Evolutionary conservation across 2,888 invertebrate species (phyloP), one percentile per base, ranked within the genome.

Genomic region (Lasioglossum figueresi): DNA sequence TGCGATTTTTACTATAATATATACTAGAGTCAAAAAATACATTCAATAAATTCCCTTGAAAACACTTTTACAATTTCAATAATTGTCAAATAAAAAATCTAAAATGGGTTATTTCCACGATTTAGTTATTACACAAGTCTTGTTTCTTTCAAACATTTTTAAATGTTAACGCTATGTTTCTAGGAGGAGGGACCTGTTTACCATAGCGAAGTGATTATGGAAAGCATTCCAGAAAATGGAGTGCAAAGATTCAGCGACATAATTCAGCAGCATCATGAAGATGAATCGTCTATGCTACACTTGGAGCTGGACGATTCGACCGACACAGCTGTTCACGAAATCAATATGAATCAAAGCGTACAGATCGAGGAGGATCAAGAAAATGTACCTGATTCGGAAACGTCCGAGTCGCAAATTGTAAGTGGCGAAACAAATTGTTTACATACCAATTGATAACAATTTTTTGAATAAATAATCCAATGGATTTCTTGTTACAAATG

Each of bases 381-480:
- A 73, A 91, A 83, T 52, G 92, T 94, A 37, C 93, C 93, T 23
- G 93, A 93, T 84, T 83, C 93, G 73, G 93, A 93, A 74, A 91
- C 92, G 40, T 91, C 93, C 48, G 91, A 91, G n/a, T 92, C 92
- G 66, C 92, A 92, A 40, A 92, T 93, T 83, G 94, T 95, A 86
- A 93, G 52, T 72, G 31, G 14, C 4, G 0, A 43, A 14, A 14
- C 43, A 43, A 43, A 43, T 14, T 14, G 43, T 43, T 14, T 14
- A n/a, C n/a, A n/a, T n/a, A n/a, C n/a, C n/a, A n/a, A n/a, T n/a
- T n/a, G n/a, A 6, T 48, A 48, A 48, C 48, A 23, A 52, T 52
- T 23, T 23, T 52, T 52, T 23, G 6, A 52, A 52, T 52, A 19
- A 52, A 52, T 52, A 52, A 52, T 52, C 10, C 52, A 52, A 52